Conservation (phyloP, 2,888 invertebrate species). For the Geotrupes spiniger region DNA sequence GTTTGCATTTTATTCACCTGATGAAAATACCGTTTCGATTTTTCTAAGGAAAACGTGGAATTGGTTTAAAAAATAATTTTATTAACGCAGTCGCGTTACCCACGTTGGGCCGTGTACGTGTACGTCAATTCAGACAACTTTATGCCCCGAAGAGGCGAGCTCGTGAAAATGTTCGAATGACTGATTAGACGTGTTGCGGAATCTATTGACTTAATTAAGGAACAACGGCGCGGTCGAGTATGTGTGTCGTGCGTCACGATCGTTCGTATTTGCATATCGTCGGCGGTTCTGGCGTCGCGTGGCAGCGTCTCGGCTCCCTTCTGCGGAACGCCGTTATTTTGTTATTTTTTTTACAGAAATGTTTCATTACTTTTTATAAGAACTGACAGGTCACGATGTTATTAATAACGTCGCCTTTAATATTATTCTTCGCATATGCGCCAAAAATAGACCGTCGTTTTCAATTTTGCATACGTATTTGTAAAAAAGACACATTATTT, state of each 20-base stretch:
- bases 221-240: constrained; percentile 11
- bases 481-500: too few relatives aligned
- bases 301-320: constrained; percentile 20
- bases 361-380: constrained; percentile 3
- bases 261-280: constrained; percentile 34
- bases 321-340: constrained; percentile 10
- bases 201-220: constrained; percentile 27
- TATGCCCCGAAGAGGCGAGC: constrained; percentile 1
- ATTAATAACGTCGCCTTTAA: background rate
- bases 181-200: constrained; percentile 28
- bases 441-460: too few relatives aligned
- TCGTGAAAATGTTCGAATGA: constrained; percentile 22
- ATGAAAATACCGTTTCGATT: too few relatives aligned
- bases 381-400: constrained; percentile 10
- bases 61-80: too few relatives aligned
- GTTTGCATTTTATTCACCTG: background rate
- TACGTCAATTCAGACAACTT: too few relatives aligned
- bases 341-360: constrained; percentile 5
- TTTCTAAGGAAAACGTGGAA: too few relatives aligned
- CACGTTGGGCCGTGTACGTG: too few relatives aligned
- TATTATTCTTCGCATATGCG: too few relatives aligned
- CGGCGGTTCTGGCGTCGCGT: constrained; percentile 28
- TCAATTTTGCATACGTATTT: too few relatives aligned
- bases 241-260: constrained; percentile 37
- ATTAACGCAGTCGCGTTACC: too few relatives aligned